Evolutionary conservation across 2,113 vertebrate species (phyloP), one percentile per base, ranked within the genome.

Genomic region (Pseudorhombus dupliciocellatus): DNA sequence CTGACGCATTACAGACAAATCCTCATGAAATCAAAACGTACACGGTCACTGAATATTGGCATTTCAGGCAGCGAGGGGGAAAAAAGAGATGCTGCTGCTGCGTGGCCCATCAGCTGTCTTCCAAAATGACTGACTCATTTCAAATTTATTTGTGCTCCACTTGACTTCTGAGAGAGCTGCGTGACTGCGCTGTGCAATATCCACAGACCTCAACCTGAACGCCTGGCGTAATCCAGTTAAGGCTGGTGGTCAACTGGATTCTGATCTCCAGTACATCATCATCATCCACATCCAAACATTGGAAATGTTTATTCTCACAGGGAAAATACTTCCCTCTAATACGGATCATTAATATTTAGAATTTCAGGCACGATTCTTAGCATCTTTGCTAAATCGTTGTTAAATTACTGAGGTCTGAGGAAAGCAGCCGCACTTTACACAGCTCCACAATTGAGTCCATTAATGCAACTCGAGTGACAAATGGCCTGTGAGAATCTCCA

Each of bases 1-100:
- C 74, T 69, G 80, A 79, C 26, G 72, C 80, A 77, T 83, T 75
- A 76, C 78, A 75, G 75, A 81, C 64, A 83, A 86, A 88, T 84
- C 77, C 84, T 88, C 81, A 84, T 75, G 77, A 71, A 88, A 85
- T 90, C 85, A 83, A 83, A 82, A 81, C 52, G 15, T 48, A 51
- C 83, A 54, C 30, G 44, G 68, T 85, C 85, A 77, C 80, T 84
- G 78, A 64, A 79, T 86, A 84, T 79, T 61, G 83, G 63, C 84
- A 71, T 85, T 80, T 71, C 46, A 79, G 70, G 25, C 61, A 24
- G 51, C 20, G 73, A 58, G 34, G 7, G 21, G 20, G 5, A 15
- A 15, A 26, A 28, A 54, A 42, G 51, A 1, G 44, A 2, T 2
- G 50, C 10, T 25, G 54, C 51, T 53, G 68, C 56, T 71, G 46